Evolutionary conservation across 2,888 invertebrate genomes (phyloP).

Genomic region (Heliconius charithonia): DNA sequence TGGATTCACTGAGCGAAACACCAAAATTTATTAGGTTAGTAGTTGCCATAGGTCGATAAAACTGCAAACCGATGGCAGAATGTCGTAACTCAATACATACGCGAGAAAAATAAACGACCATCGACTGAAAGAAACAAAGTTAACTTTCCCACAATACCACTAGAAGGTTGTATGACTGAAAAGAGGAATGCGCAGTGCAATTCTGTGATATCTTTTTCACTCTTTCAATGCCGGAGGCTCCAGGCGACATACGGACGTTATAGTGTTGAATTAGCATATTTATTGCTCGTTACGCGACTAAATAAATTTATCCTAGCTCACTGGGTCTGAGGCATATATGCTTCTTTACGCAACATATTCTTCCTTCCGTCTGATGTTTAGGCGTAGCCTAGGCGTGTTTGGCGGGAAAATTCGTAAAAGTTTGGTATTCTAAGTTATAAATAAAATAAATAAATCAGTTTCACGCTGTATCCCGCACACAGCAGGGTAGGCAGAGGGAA

Average conservation of each 20-base stretch:
- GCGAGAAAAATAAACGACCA: conserved; percentile 72
- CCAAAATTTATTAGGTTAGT: conserved; percentile 84
- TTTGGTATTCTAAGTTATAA: neutral
- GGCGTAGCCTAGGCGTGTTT: conserved; percentile 54
- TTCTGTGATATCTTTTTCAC: conserved; percentile 83
- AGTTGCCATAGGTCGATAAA: conserved; percentile 84
- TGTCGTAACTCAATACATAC: conserved; percentile 71
- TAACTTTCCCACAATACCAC: conserved; percentile 66
- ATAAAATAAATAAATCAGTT: too few relatives aligned
- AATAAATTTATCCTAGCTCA: conserved; percentile 79
- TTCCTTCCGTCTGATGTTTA: conserved; percentile 55
- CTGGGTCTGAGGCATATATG: conserved; percentile 68
- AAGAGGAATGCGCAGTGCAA: conserved; percentile 83
- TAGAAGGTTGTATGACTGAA: conserved; percentile 77
- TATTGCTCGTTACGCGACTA: conserved; percentile 80
- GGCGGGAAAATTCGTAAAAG: conserved; percentile 21
- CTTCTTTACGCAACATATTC: conserved; percentile 60
- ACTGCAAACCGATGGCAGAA: conserved; percentile 68
- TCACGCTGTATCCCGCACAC: too few relatives aligned
- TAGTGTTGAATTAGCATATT: conserved; percentile 83
- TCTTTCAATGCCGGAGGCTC: conserved; percentile 74
- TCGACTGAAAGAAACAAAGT: conserved; percentile 70
- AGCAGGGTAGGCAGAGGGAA: too few relatives aligned
- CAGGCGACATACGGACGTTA: conserved; percentile 82
- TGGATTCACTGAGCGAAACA: conserved; percentile 83